Percentiles rank a stretch among this genome's conserved stretches.
Conservation (phyloP, 30 jellyfish, hydroid and myxozoan genomes). For the Rhopilema esculentum region DNA sequence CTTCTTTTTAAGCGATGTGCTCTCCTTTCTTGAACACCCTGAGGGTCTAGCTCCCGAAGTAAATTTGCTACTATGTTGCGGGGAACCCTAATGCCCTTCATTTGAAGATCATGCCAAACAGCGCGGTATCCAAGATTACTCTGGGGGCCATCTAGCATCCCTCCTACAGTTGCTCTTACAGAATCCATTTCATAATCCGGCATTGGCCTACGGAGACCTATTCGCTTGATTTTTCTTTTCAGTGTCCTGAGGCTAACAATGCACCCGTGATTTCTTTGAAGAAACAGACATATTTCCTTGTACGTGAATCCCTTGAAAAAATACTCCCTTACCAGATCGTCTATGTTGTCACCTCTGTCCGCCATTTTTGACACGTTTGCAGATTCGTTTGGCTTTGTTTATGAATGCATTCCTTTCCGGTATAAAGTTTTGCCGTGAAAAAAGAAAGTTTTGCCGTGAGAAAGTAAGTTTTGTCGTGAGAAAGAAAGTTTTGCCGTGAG, state of each 20-base stretch:
- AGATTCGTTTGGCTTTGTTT: too few species aligned
- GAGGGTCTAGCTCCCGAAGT: conserved; percentile 29
- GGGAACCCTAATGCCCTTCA: conserved; percentile 38
- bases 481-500: too few species aligned
- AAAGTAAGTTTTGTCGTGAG: too few species aligned
- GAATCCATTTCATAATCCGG: conserved; percentile 29
- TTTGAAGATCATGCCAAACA: conserved; percentile 30
- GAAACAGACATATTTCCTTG: conserved; percentile 23
- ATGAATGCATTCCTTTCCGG: too few species aligned
- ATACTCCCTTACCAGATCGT: conserved; percentile 29
- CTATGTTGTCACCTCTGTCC: too few species aligned
- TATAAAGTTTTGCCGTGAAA: too few species aligned
- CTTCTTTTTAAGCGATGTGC: conserved; percentile 31
- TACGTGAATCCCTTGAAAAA: conserved; percentile 11
- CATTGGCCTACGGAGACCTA: conserved; percentile 38
- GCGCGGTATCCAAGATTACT: conserved; percentile 33
- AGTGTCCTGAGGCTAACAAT: conserved; percentile 1
- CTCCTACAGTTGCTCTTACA: conserved; percentile 4
- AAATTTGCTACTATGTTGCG: conserved; percentile 10
- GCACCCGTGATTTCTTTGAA: conserved; percentile 19
- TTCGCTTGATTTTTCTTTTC: conserved; percentile 20
- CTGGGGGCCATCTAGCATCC: conserved; percentile 33
- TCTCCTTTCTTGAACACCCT: conserved; percentile 12
- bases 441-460: too few species aligned
- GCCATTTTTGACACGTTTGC: too few species aligned